Evolutionary conservation across 1,140 invertebrate genomes (phyloP).

Genomic region (Hycleus phaleratus): DNA sequence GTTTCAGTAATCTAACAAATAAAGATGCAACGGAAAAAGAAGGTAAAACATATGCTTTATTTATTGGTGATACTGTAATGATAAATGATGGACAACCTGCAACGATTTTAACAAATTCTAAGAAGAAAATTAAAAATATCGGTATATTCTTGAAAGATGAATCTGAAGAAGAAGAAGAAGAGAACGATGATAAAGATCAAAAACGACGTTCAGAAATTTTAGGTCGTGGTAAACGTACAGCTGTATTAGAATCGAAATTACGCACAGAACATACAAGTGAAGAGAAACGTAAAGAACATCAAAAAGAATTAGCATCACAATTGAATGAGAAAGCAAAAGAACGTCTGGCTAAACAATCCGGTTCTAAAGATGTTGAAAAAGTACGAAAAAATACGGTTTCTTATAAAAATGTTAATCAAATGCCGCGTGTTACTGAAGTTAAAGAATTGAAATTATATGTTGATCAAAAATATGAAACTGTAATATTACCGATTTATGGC

Average conservation of each 20-base stretch:
- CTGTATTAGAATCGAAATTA: conserved; percentile 91
- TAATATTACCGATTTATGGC: conserved; percentile 94
- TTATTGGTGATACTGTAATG: conserved; percentile 93
- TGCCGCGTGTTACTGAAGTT: conserved; percentile 91
- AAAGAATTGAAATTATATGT: conserved; percentile 93
- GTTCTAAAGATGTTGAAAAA: conserved; percentile 81
- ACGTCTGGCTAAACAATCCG: conserved; percentile 79
- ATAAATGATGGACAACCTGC: conserved; percentile 84
- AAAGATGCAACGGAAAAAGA: conserved; percentile 74
- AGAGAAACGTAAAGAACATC: conserved; percentile 94
- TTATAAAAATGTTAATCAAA: conserved; percentile 85
- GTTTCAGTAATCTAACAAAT: conserved; percentile 83
- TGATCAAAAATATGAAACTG: conserved; percentile 94
- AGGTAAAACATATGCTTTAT: conserved; percentile 88
- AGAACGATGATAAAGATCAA: conserved; percentile 55
- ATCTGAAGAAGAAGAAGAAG: conserved; percentile 71
- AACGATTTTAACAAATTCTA: conserved; percentile 81
- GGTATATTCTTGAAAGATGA: conserved; percentile 95
- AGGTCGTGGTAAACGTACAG: conserved; percentile 80
- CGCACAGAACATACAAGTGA: conserved; percentile 93
- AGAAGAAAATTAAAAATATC: conserved; percentile 94
- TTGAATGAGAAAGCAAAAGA: conserved; percentile 91
- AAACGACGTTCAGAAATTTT: conserved; percentile 49
- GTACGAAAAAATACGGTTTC: conserved; percentile 91
- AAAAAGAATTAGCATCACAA: conserved; percentile 84